These are phyloP conservation scores for Cheilosia impressa DNA, from an alignment of 2,888 invertebrate species.

Conservation along the genomic window DNA sequence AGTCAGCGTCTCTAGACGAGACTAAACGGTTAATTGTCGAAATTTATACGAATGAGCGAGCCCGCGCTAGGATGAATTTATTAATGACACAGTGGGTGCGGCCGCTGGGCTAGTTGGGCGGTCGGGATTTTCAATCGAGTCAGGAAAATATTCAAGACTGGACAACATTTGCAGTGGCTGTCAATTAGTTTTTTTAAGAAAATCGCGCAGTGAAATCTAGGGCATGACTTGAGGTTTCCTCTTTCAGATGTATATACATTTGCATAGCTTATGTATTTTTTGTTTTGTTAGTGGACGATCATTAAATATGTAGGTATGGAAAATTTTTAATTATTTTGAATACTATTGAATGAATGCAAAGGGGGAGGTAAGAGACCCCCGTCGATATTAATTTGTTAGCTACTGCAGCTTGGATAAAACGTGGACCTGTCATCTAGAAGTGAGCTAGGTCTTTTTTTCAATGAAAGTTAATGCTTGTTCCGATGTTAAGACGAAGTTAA, in stretches of 20 bases:
- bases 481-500: too few relatives aligned
- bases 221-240: slow-evolving; percentile 11
- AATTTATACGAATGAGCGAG: slow-evolving; percentile 67
- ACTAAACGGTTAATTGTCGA: slow-evolving; percentile 73
- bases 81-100: slow-evolving; percentile 70
- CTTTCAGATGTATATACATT: neutral
- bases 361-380: too few relatives aligned
- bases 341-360: too few relatives aligned
- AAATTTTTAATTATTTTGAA: too few relatives aligned
- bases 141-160: slow-evolving; percentile 42
- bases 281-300: too few relatives aligned
- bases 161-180: slow-evolving; percentile 44
- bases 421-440: neutral
- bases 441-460: neutral
- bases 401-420: too few relatives aligned
- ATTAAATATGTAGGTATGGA: too few relatives aligned
- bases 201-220: neutral
- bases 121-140: slow-evolving; percentile 63
- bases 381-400: too few relatives aligned
- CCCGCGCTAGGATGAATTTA: slow-evolving; percentile 66
- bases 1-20: slow-evolving; percentile 41
- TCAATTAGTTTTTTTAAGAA: slow-evolving; percentile 29
- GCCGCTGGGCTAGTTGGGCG: slow-evolving; percentile 64
- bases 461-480: neutral
- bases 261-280: neutral